A percentile compares a stretch with the other conserved stretches of the same genome.
phyloP scores from a whole-genome alignment of 2,113 vertebrate genomes.

The Hylia prasina region DNA sequence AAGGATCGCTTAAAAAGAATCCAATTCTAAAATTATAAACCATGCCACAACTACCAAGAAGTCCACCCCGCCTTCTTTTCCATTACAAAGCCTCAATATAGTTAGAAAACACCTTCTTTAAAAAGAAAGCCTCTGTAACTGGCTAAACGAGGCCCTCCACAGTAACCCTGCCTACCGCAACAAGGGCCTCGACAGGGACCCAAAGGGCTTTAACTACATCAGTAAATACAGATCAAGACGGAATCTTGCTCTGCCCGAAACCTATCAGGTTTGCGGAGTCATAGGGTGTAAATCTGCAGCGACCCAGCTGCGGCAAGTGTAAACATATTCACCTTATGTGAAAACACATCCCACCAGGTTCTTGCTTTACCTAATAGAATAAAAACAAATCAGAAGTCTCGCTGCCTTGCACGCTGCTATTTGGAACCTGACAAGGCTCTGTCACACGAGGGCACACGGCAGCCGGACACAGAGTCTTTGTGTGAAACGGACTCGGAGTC shows the following conservation, averaged over 20 bases:
- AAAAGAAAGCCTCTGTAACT: background rate
- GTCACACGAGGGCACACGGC: background rate
- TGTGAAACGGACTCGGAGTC: too few species aligned
- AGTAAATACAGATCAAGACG: background rate
- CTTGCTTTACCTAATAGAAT: too few species aligned
- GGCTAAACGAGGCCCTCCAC: accelerated
- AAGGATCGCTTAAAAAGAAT: slow-evolving; percentile 7
- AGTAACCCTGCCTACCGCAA: background rate
- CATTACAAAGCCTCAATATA: background rate
- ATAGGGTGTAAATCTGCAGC: background rate
- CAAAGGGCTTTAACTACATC: background rate
- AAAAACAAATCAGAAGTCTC: background rate
- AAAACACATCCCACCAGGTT: background rate
- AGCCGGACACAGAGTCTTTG: background rate
- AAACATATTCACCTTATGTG: accelerated
- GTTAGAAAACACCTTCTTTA: background rate
- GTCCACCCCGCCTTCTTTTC: background rate
- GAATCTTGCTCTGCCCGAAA: background rate
- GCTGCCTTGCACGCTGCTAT: accelerated
- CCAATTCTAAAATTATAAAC: background rate
- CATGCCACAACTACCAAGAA: background rate
- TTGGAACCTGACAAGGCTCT: background rate
- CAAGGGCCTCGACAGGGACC: background rate
- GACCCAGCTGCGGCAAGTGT: background rate
- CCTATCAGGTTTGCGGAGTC: too few species aligned